Percentiles rank a stretch among this genome's conserved stretches.
Conservation (phyloP, 2,113 vertebrate genomes). For the Nothobranchius kuhntae region DNA sequence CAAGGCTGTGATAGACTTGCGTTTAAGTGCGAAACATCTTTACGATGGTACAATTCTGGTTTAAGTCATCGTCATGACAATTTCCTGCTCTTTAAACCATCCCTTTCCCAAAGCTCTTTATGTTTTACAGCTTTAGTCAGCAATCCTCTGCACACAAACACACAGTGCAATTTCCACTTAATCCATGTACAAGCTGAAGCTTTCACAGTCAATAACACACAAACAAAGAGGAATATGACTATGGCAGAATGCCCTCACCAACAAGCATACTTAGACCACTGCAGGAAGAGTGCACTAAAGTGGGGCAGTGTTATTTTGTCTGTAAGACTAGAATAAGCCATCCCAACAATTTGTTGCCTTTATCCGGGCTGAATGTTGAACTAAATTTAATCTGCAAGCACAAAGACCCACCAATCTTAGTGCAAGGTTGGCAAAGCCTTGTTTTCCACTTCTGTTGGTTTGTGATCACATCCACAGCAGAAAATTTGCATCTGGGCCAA, state of each 20-base stretch:
- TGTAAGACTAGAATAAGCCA: constrained; percentile 30
- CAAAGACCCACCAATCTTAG: constrained; percentile 2
- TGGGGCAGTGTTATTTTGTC: constrained; percentile 23
- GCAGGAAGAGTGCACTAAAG: constrained; percentile 47
- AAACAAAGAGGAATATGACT: constrained; percentile 71
- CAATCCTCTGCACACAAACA: constrained; percentile 49
- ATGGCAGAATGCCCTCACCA: constrained; percentile 45
- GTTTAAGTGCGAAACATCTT: constrained; percentile 47
- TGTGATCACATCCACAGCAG: neutral
- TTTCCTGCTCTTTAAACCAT: constrained; percentile 67
- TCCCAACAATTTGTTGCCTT: constrained; percentile 30
- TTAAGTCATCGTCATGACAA: constrained; percentile 70
- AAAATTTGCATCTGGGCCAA: constrained; percentile 59
- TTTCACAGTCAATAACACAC: constrained; percentile 69
- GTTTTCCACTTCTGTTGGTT: constrained; percentile 31
- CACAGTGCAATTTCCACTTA: constrained; percentile 68
- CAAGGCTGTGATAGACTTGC: neutral
- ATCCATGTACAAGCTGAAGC: constrained; percentile 65
- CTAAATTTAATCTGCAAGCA: constrained; percentile 42
- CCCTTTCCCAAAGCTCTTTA: constrained; percentile 66
- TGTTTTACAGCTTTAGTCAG: constrained; percentile 68
- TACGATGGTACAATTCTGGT: constrained; percentile 41
- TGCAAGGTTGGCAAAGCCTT: constrained; percentile 15
- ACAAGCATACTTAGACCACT: constrained; percentile 41
- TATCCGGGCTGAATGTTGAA: constrained; percentile 36